A percentile compares a stretch with the other conserved stretches of the same genome.
Evolutionary conservation across 1,140 invertebrate species (phyloP).

Genomic region (Polypedilum vanderplanki): DNA sequence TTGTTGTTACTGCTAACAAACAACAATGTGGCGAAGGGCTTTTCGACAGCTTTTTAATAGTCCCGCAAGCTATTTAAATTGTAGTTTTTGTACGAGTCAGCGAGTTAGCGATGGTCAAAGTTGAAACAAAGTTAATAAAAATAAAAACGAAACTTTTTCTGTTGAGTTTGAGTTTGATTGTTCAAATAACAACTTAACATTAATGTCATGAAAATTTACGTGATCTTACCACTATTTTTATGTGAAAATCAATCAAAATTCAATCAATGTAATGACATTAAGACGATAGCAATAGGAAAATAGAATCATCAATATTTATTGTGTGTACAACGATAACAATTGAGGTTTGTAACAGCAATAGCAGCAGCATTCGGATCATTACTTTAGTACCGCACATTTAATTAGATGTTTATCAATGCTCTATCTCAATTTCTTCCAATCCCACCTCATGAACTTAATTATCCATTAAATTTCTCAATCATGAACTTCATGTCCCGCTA

Average conservation of each 20-base stretch:
- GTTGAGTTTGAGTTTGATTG: no score
- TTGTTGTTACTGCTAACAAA: background rate
- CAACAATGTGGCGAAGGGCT: background rate
- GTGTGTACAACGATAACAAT: conserved; percentile 23
- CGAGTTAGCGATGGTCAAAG: background rate
- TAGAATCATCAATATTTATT: conserved; percentile 18
- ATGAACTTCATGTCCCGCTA: background rate
- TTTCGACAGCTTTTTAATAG: conserved; percentile 18
- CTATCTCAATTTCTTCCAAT: background rate
- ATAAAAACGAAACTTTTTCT: conserved; percentile 1
- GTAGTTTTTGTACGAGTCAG: no score
- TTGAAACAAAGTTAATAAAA: conserved; percentile 20
- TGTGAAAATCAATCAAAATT: conserved; percentile 25
- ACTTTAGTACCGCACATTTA: conserved; percentile 2
- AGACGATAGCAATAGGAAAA: conserved; percentile 15
- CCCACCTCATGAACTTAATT: conserved; percentile 20
- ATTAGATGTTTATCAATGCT: background rate
- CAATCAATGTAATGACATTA: background rate
- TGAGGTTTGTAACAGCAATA: background rate
- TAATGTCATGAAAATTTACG: background rate
- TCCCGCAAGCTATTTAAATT: background rate
- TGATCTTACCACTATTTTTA: background rate
- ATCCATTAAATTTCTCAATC: conserved; percentile 26
- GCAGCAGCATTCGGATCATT: background rate
- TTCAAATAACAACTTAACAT: no score